Base-by-base conservation (phyloP, 2,888 invertebrate genomes). In the Temnothorax rugatulus region DNA sequence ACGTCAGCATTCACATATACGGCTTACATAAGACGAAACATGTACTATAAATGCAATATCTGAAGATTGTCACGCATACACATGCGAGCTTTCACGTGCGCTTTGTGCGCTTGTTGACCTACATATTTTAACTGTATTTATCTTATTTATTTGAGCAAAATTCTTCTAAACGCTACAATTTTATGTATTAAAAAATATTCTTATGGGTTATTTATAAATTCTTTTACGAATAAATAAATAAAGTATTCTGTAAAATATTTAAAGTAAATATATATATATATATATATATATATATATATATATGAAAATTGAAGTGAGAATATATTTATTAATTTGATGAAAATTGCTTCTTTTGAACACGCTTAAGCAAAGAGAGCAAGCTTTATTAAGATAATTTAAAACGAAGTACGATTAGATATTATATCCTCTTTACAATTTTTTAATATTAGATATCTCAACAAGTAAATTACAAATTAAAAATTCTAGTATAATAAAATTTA, bases 41-140 rank as follows among this genome's bases (percentile, higher is more conserved):
- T 73, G 25, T 57, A 25, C 18, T 59, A 41, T 41, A 44, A 73
- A 66, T 4, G 66, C 25, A 66, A 44, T 66, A 44, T 25, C 18
- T 57, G 41, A 57, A 73, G 52, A 54, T 50, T 52, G n/a, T 44
- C 66, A 25, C 44, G n/a, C 25, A 25, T 59, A 59, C 25, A 13
- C 13, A 59, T 25, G 7, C 13, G 0, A 64, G 8, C 15, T 64
- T 21, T 64, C 21, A 69, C 47, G 11, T 38, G n/a, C 4, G 15
- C 25, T 59, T 41, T 11, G 15, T 25, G 9, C 15, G 25, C 44
- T 15, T 8, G 25, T 25, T 66, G 25, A 25, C 2, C n/a, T 64
- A 21, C n/a, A n/a, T 41, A 13, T 21, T 64, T 64, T 41, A 64
- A 41, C 21, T 64, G 5, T 64, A 3, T 1, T 38, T 61, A 61